phyloP scores from a whole-genome alignment of 2,888 invertebrate genomes.

The Lypha dubia region DNA sequence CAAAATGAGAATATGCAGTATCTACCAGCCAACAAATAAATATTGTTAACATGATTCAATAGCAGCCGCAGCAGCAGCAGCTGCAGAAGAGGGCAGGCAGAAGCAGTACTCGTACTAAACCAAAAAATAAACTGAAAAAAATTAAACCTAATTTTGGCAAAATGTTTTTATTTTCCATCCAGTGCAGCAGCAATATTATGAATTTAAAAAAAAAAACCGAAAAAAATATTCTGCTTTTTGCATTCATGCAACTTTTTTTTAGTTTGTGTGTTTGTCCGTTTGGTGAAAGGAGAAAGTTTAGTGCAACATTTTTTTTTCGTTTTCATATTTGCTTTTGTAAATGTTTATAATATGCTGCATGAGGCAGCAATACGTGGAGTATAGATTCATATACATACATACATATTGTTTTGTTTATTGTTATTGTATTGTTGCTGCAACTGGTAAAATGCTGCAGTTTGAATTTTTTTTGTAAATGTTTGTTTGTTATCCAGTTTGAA shows the following conservation, averaged over 20 bases:
- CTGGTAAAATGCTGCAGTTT: constrained; percentile 51
- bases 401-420: constrained; percentile 47
- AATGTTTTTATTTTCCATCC: constrained; percentile 45
- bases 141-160: constrained; percentile 54
- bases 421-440: constrained; percentile 47
- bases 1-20: constrained; percentile 43
- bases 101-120: neutral
- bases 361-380: neutral
- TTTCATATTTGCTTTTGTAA: neutral
- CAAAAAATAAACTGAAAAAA: constrained; percentile 6
- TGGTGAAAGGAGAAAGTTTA: constrained; percentile 69
- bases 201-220: constrained; percentile 10
- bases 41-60: constrained; percentile 32
- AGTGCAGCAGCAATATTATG: constrained; percentile 16
- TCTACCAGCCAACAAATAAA: constrained; percentile 44
- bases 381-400: constrained; percentile 20
- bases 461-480: constrained; percentile 43
- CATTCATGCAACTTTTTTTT: constrained; percentile 47
- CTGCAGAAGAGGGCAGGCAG: too few species aligned
- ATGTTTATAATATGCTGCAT: constrained; percentile 37
- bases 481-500: constrained; percentile 31
- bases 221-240: constrained; percentile 3
- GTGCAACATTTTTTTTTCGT: constrained; percentile 59
- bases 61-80: constrained; percentile 11
- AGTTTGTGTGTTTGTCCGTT: constrained; percentile 31